Base-by-base conservation (phyloP, 2,113 vertebrate genomes). In the Grammomys dolichurus region DNA sequence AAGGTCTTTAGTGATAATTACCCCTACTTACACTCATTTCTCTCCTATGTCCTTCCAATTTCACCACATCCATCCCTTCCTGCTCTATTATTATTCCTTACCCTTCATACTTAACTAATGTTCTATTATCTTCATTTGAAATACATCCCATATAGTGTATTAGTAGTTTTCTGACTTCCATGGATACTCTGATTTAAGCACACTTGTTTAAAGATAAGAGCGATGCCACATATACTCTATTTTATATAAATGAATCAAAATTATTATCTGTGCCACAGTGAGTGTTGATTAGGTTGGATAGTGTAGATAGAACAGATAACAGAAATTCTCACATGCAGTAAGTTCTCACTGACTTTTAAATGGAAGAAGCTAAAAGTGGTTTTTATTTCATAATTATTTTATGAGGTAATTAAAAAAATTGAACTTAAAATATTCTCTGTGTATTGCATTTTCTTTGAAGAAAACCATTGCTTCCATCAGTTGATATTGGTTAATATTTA, bases 361-460 rank as follows among this genome's bases (percentile, higher is more conserved):
- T 56, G 67, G 24, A 84, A 77, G 51, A 87, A 91, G 43, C 7
- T 46, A 80, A 65, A 90, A 60, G 63, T 87, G 7, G 17, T 65
- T 93, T 87, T 7, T 7, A 87, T 65, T 92, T 97, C 0, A 22
- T 72, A 90, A 87, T 82, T 87, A 87, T 91, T 89, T 87, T 48
- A 69, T 82, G n/a, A 85, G 22, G 16, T 5, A 94, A 48, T 56
- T 85, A 17, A 19, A 48, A 8, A 12, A 73, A n/a, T 54, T 80
- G 85, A 24, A 78, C 26, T 78, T 86, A 46, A 92, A 90, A 4
- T 87, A 56, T 7, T 0, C 16, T 63, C 12, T 20, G 56, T 78
- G 14, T 72, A 3, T 16, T 51, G 20, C 78, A 56, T 48, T 73
- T 75, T 56, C 58, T 63, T 93, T 73, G 87, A 94, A 95, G 65